Conservation (phyloP, 2,888 invertebrate genomes). For the Agrilus cyanescens region DNA sequence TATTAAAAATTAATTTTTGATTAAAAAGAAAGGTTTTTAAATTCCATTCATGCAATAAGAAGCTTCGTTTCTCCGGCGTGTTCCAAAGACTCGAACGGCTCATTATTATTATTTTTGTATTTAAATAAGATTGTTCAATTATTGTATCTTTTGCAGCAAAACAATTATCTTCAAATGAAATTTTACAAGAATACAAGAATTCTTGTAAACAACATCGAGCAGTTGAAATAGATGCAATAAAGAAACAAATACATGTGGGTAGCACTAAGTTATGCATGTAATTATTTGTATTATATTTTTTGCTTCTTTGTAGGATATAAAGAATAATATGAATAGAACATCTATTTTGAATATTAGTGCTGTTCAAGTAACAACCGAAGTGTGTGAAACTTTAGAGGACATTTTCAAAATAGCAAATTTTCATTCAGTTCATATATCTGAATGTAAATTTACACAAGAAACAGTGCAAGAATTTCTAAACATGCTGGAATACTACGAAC, state of each 20-base stretch:
- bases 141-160: slow-evolving; percentile 6
- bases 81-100: too few species aligned
- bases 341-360: slow-evolving; percentile 26
- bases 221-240: slow-evolving; percentile 15
- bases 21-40: too few species aligned
- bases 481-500: slow-evolving; percentile 30
- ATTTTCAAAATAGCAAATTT: slow-evolving; percentile 30
- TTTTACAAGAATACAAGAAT: slow-evolving; percentile 11
- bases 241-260: slow-evolving; percentile 15
- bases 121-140: not conserved
- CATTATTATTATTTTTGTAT: not conserved
- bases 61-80: too few species aligned
- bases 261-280: not conserved
- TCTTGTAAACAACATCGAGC: slow-evolving; percentile 16
- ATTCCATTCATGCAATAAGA: too few species aligned
- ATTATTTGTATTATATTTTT: not conserved
- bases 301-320: slow-evolving; percentile 25
- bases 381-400: slow-evolving; percentile 30
- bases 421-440: slow-evolving; percentile 23
- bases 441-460: slow-evolving; percentile 26
- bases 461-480: slow-evolving; percentile 29
- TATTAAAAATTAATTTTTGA: too few species aligned
- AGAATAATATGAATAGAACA: slow-evolving; percentile 29
- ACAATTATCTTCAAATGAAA: slow-evolving; percentile 10
- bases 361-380: slow-evolving; percentile 27